Percentiles rank a stretch among this genome's conserved stretches.
These are phyloP conservation scores for Melinopterus prodromus DNA, from an alignment of 2,888 invertebrate species.

Conservation along the genomic window DNA sequence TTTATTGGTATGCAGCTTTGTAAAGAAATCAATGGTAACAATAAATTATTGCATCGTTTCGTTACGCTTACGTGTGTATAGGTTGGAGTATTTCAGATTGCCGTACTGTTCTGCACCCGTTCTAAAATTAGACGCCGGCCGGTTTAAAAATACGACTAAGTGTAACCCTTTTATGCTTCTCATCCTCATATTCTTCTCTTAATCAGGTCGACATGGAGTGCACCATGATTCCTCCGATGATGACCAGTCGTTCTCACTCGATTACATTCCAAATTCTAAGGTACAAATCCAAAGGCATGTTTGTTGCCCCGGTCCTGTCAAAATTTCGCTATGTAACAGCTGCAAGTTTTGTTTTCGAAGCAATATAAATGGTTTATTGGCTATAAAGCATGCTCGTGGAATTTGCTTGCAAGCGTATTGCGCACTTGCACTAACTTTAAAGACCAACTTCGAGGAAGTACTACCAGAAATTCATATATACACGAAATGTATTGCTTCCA, in stretches of 20 bases:
- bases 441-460: neutral
- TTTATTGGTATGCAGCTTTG: too few relatives aligned
- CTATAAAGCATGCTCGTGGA: neutral
- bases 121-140: conserved; percentile 38
- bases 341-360: neutral
- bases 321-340: conserved; percentile 4
- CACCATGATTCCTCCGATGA: conserved; percentile 56
- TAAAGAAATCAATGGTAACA: neutral
- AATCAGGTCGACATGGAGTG: conserved; percentile 46
- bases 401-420: neutral
- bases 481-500: conserved; percentile 1
- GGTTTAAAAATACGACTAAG: conserved; percentile 37
- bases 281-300: conserved; percentile 45
- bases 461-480: conserved; percentile 6
- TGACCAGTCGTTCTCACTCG: conserved; percentile 49
- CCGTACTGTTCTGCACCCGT: neutral
- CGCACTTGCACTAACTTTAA: neutral
- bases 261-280: conserved; percentile 56
- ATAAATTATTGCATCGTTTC: neutral
- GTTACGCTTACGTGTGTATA: neutral
- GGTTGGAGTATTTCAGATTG: neutral
- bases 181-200: conserved; percentile 24
- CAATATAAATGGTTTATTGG: conserved; percentile 4
- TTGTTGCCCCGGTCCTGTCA: neutral
- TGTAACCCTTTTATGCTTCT: conserved; percentile 29